phyloP scores from a whole-genome alignment of 2,888 invertebrate species.

The Cephus rjabovi region DNA sequence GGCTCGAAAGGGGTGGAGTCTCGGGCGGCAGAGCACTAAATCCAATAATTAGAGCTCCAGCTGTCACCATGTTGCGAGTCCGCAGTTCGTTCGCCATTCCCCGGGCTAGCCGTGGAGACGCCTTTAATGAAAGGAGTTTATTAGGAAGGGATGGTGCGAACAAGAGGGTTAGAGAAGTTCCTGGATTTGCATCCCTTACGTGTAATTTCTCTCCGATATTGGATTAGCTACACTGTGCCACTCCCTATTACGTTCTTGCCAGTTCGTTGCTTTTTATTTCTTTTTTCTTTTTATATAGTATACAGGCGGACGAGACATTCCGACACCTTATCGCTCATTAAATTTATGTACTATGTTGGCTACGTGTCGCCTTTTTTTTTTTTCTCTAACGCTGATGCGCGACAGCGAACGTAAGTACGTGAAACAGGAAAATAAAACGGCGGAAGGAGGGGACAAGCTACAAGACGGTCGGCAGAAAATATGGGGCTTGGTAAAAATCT shows the following conservation, averaged over 20 bases:
- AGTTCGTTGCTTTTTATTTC: too few species aligned
- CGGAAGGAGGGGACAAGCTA: too few species aligned
- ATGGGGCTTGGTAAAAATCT: too few species aligned
- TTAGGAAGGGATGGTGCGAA: constrained; percentile 39
- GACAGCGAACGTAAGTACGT: too few species aligned
- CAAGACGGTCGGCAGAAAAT: too few species aligned
- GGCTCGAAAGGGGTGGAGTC: constrained; percentile 8
- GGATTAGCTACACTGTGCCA: constrained; percentile 41
- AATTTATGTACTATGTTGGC: too few species aligned
- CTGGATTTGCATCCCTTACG: constrained; percentile 54
- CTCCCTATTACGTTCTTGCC: background rate
- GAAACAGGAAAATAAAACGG: too few species aligned
- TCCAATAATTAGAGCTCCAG: constrained; percentile 48
- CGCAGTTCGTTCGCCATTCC: constrained; percentile 51
- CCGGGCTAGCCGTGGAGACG: constrained; percentile 36
- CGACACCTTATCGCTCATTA: too few species aligned
- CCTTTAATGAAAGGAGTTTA: constrained; percentile 59
- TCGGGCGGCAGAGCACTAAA: constrained; percentile 31
- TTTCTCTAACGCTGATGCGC: too few species aligned
- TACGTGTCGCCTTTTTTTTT: too few species aligned
- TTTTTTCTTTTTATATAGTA: too few species aligned
- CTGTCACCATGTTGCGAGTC: constrained; percentile 55
- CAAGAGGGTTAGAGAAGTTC: constrained; percentile 23
- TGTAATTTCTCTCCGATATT: constrained; percentile 55
- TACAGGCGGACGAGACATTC: too few species aligned